Evolutionary conservation across 2,113 vertebrate genomes (phyloP).

Genomic region (Lipophrys pholis): DNA sequence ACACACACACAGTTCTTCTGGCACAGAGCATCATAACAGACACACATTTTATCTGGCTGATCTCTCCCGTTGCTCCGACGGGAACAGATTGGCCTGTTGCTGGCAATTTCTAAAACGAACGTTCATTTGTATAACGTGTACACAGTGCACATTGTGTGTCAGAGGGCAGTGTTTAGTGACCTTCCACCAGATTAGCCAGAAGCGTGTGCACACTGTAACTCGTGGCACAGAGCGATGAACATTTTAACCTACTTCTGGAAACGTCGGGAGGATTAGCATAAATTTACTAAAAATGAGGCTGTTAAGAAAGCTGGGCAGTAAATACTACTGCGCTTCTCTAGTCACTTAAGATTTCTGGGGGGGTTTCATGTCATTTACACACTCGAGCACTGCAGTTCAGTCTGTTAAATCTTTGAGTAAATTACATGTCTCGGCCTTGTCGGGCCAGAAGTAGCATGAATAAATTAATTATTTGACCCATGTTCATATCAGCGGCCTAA

Average conservation of each 20-base stretch:
- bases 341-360: background rate
- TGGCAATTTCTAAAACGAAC: background rate
- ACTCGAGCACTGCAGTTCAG: too few species aligned
- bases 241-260: background rate
- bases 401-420: too few species aligned
- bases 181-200: background rate
- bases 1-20: constrained; percentile 3
- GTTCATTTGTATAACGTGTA: background rate
- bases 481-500: too few species aligned
- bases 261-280: background rate
- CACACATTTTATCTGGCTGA: background rate
- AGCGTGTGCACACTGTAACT: too few species aligned
- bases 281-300: background rate
- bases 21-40: too few species aligned
- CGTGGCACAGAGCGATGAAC: background rate
- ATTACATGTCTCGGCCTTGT: background rate
- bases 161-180: background rate
- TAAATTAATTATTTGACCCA: background rate
- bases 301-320: background rate
- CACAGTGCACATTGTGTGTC: background rate
- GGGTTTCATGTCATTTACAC: too few species aligned
- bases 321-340: background rate
- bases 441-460: background rate
- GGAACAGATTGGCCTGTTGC: background rate
- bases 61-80: background rate